Evolutionary conservation across 1,140 invertebrate species (phyloP).

Genomic region (Achatina immaculata): DNA sequence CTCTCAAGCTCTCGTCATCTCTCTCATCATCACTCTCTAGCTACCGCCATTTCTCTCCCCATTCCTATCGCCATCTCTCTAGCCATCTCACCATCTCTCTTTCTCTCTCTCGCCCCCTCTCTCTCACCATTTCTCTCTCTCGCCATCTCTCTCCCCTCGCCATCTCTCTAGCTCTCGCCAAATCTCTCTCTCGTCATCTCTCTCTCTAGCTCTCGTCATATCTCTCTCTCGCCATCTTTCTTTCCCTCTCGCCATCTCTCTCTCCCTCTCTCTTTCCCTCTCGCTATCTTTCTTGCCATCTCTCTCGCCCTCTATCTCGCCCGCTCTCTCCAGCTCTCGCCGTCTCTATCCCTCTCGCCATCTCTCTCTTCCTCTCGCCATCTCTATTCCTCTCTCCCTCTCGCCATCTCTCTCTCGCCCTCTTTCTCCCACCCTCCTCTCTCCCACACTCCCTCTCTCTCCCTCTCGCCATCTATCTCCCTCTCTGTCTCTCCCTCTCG

Average conservation of each 20-base stretch:
- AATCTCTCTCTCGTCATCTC: background rate
- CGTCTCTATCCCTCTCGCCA: background rate
- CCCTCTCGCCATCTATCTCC: too few species aligned
- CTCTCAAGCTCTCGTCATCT: too few species aligned
- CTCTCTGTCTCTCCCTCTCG: background rate
- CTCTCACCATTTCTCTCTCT: background rate
- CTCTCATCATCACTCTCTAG: too few species aligned
- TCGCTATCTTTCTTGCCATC: background rate
- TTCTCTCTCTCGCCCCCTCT: background rate
- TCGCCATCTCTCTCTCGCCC: too few species aligned
- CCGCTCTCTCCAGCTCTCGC: background rate
- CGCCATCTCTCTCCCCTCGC: background rate
- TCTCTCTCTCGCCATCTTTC: conserved; percentile 8
- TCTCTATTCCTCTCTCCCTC: background rate
- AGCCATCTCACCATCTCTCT: conserved; percentile 2
- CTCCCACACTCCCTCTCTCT: too few species aligned
- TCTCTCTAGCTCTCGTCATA: background rate
- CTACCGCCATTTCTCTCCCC: too few species aligned
- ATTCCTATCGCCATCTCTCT: background rate
- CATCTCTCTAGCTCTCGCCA: background rate
- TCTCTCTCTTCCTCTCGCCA: background rate
- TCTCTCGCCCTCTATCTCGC: background rate
- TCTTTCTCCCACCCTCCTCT: too few species aligned
- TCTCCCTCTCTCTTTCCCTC: background rate
- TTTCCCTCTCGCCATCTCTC: background rate